Conservation (phyloP, 2,888 invertebrate species). For the Ormia ochracea region DNA sequence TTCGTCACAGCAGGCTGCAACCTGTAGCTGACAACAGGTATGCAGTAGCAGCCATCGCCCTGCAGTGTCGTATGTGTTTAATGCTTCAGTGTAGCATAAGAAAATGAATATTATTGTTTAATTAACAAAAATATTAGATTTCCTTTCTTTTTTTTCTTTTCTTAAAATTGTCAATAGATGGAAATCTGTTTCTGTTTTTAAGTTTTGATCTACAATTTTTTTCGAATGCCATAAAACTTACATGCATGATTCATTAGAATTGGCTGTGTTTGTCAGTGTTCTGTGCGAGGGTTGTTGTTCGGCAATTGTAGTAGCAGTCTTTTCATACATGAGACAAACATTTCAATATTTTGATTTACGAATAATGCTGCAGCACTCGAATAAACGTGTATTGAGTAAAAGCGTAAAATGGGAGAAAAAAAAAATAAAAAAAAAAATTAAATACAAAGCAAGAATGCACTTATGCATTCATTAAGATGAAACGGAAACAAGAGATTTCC, state of each 20-base stretch:
- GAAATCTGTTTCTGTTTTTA: background rate
- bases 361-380: constrained; percentile 13
- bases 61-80: too few relatives aligned
- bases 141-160: background rate
- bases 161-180: background rate
- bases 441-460: constrained; percentile 37
- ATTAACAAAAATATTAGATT: too few relatives aligned
- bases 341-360: constrained; percentile 41
- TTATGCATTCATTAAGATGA: constrained; percentile 40
- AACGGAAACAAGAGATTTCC: constrained; percentile 54
- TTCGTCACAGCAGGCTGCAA: too few relatives aligned
- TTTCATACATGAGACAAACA: constrained; percentile 33
- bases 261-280: background rate
- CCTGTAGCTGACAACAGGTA: too few relatives aligned
- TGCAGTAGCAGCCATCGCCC: too few relatives aligned
- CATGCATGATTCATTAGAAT: constrained; percentile 21
- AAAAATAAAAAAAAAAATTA: constrained; percentile 1
- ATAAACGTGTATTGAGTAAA: background rate
- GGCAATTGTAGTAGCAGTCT: constrained; percentile 16
- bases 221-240: background rate
- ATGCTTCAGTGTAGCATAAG: too few relatives aligned
- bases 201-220: background rate
- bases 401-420: background rate
- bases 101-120: too few relatives aligned
- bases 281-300: constrained; percentile 4